Conservation (phyloP, 2,113 vertebrate genomes). For the Bothrops jararaca region DNA sequence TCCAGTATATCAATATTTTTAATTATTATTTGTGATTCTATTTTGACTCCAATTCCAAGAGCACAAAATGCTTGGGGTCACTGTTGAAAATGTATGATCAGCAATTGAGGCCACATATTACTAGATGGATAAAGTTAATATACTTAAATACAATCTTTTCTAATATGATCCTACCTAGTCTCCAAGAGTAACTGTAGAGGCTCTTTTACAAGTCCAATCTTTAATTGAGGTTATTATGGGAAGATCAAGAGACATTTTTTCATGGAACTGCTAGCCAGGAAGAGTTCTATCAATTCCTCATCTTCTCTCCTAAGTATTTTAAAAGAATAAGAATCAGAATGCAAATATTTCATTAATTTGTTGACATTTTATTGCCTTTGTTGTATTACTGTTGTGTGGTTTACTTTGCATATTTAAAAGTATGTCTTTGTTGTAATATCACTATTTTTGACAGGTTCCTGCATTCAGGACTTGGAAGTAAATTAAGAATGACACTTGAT, state of each 20-base stretch:
- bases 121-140: not conserved
- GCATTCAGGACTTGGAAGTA: not conserved
- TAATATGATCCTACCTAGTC: not conserved
- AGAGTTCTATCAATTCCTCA: not conserved
- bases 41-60: not conserved
- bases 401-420: not conserved
- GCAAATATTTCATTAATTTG: not conserved
- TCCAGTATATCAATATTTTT: not conserved
- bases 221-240: not conserved
- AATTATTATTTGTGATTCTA: not conserved
- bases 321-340: not conserved
- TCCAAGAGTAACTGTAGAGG: not conserved
- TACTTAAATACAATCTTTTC: not conserved
- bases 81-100: not conserved
- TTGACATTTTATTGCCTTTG: not conserved
- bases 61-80: not conserved
- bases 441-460: not conserved
- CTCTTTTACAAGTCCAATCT: not conserved
- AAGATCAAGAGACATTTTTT: not conserved
- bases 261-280: not conserved
- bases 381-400: not conserved
- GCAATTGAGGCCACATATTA: not conserved
- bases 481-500: not conserved
- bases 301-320: not conserved
- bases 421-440: not conserved